A percentile compares a stretch with the other conserved stretches of the same genome.
phyloP scores from a whole-genome alignment of 2,797 vertebrate genomes.

The Poecilia picta region DNA sequence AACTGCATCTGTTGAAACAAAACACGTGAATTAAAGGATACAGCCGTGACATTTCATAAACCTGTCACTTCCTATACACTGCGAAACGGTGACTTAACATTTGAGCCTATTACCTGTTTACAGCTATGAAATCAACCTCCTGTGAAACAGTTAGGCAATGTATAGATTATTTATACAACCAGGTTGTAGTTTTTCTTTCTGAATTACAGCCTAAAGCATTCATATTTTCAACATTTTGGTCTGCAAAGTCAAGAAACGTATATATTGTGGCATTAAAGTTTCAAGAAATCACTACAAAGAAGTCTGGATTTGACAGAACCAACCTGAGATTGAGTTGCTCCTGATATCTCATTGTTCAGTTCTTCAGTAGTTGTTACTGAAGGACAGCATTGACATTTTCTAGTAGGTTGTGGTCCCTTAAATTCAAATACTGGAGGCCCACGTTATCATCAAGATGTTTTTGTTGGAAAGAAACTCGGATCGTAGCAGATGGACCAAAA shows the following conservation, averaged over 20 bases:
- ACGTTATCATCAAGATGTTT: neutral
- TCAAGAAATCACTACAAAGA: neutral
- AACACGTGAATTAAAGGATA: constrained; percentile 31
- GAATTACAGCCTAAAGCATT: neutral
- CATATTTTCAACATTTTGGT: neutral
- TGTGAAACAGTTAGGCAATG: constrained; percentile 1
- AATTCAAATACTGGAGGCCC: neutral
- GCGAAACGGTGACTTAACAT: constrained; percentile 12
- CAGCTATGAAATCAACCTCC: constrained; percentile 18
- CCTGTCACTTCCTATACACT: constrained; percentile 18
- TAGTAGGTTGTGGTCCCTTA: neutral
- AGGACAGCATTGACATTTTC: neutral
- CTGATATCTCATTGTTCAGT: neutral
- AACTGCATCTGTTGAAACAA: constrained; percentile 39
- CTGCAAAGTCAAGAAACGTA: neutral
- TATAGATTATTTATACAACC: neutral
- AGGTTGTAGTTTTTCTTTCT: neutral
- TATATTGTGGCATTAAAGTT: neutral
- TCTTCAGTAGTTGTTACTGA: neutral
- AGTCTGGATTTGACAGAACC: neutral
- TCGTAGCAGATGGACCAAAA: neutral
- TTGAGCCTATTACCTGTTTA: constrained; percentile 21
- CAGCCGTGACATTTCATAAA: constrained; percentile 29
- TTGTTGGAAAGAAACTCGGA: neutral
- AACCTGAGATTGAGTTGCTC: neutral